Percentiles rank a stretch among this genome's conserved stretches.
Evolutionary conservation across 2,888 invertebrate species (phyloP).

Genomic region (Caradrina kadenii): DNA sequence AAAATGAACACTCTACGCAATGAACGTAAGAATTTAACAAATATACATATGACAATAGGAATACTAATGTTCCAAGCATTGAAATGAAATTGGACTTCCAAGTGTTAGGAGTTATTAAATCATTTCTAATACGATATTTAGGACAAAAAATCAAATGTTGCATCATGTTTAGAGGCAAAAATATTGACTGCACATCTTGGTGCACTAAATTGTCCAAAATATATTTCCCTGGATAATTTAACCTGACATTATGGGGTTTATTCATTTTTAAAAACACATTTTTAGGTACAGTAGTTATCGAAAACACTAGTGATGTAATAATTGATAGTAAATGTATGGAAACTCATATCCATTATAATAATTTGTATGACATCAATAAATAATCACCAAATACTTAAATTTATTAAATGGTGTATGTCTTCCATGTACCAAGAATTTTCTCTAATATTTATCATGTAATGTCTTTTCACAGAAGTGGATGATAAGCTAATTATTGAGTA

Average conservation of each 20-base stretch:
- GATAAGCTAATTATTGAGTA: too few species aligned
- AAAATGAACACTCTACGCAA: too few species aligned
- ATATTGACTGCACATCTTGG: conserved; percentile 22
- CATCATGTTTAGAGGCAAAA: conserved; percentile 21
- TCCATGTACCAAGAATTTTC: too few species aligned
- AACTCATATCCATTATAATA: background rate
- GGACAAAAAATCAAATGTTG: conserved; percentile 12
- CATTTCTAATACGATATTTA: conserved; percentile 14
- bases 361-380: too few species aligned
- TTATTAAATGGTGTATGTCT: too few species aligned
- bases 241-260: background rate
- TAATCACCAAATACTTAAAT: too few species aligned
- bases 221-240: background rate
- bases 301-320: too few species aligned
- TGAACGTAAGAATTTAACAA: background rate
- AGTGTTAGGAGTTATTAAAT: conserved; percentile 10
- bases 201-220: background rate
- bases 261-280: background rate
- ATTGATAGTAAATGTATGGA: background rate
- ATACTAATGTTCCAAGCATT: conserved; percentile 1
- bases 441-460: too few species aligned
- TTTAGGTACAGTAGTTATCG: background rate
- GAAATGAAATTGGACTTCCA: background rate
- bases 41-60: background rate
- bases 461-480: too few species aligned